A percentile compares a stretch with the other conserved stretches of the same genome.
phyloP scores from a whole-genome alignment of 2,797 vertebrate genomes.

The Tauraco hartlaubi region DNA sequence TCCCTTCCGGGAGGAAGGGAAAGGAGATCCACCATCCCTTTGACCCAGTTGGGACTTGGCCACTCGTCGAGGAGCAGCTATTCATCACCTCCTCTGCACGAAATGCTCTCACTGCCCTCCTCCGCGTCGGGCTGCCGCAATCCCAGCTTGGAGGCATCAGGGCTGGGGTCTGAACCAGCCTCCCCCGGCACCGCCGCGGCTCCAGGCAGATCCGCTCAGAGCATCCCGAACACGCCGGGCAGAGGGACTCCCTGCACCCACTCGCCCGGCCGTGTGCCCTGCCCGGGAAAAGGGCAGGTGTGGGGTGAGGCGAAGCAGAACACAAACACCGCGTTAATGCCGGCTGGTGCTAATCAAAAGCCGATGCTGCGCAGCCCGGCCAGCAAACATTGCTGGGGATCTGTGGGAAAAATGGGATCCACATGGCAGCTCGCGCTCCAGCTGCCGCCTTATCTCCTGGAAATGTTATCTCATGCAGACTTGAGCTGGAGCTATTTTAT shows the following conservation, averaged over 20 bases:
- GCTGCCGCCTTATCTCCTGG: slow-evolving; percentile 39
- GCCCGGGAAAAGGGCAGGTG: background rate
- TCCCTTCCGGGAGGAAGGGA: background rate
- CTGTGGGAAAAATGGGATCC: slow-evolving; percentile 54
- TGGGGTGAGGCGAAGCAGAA: slow-evolving; percentile 4
- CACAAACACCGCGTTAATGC: background rate
- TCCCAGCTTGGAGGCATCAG: background rate
- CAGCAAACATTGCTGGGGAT: background rate
- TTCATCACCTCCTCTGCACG: background rate
- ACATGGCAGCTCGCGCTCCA: background rate
- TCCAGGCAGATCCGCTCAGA: fast-evolving
- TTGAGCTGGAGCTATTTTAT: slow-evolving; percentile 19
- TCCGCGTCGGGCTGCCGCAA: background rate
- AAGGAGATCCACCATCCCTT: background rate
- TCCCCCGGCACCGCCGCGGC: fast-evolving
- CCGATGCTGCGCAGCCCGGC: background rate
- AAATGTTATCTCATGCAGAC: background rate
- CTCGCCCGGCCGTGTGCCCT: background rate
- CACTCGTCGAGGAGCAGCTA: background rate
- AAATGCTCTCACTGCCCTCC: background rate
- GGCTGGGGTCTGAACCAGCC: background rate
- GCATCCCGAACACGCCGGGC: fast-evolving
- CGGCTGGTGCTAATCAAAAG: background rate
- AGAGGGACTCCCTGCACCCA: fast-evolving
- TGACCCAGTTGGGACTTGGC: background rate